These are phyloP conservation scores for Cyprinodon variegatus DNA, from an alignment of 2,113 vertebrate genomes.

Conservation along the genomic window DNA sequence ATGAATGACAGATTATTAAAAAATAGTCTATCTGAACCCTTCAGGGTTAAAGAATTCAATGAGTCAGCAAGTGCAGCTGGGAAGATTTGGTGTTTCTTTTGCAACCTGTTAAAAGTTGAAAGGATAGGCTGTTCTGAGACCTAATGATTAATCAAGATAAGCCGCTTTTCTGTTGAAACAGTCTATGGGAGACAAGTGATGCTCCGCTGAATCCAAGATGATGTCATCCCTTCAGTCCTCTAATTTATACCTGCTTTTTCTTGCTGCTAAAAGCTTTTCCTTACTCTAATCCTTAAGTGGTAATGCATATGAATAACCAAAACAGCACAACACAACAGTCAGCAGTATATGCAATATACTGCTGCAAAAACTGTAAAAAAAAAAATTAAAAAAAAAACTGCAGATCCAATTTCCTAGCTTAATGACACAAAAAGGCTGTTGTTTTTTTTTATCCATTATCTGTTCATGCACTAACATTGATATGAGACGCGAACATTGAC, in stretches of 20 bases:
- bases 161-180: slow-evolving; percentile 33
- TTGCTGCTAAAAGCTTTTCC: background rate
- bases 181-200: slow-evolving; percentile 23
- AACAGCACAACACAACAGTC: background rate
- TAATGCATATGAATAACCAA: background rate
- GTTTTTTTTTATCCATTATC: no score
- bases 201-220: background rate
- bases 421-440: no score
- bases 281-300: background rate
- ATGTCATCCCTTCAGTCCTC: background rate
- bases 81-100: slow-evolving; percentile 39
- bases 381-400: no score
- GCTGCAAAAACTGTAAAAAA: no score
- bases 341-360: background rate
- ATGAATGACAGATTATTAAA: slow-evolving; percentile 29
- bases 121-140: slow-evolving; percentile 47
- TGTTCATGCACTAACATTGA: no score
- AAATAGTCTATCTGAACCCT: slow-evolving; percentile 4
- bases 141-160: slow-evolving; percentile 58
- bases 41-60: slow-evolving; percentile 11
- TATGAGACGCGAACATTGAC: no score
- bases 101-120: slow-evolving; percentile 54
- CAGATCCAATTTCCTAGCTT: no score
- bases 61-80: slow-evolving; percentile 33
- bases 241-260: background rate